Evolutionary conservation across 2,113 vertebrate species (phyloP), one percentile per base, ranked within the genome.

Genomic region (Aptenodytes forsteri): DNA sequence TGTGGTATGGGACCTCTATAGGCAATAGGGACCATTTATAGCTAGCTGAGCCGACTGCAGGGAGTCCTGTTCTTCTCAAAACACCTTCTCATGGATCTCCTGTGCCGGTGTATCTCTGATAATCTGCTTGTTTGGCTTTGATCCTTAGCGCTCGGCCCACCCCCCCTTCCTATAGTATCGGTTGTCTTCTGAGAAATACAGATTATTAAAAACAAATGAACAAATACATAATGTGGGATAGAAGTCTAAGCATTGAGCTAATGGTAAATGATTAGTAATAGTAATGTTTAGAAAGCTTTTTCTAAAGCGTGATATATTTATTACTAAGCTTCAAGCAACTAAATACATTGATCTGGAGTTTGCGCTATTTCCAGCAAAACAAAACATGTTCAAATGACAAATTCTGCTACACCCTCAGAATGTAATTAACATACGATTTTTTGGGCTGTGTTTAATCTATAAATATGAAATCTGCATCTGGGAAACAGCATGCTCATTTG

Each of bases 381-480:
- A 93, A 95, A 97, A 89, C 52, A 84, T 79, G 87, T 56, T 32
- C 70, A 50, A 96, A 89, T 86, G 84, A 89, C 75, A 96, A 87
- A 70, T 70, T 62, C 54, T 79, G 78, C 85, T 80, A 55, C 75
- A 40, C 73, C 78, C 94, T 77, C 78, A 36, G 93, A 87, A 93
- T 65, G 59, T 58, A 77, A 95, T 97, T 88, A 96, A 87, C 95
- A 93, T 88, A 58, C 0, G 61, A 93, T 93, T 97, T 94, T 87
- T 79, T 66, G 73, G 89, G 73, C 93, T 94, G 78, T 87, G 80
- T 93, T 96, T 97, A 87, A 96, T 88, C 78, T 70, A 58, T 66
- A 96, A 87, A 83, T 91, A 85, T 7, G 38, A 80, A 80, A 92
- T 76, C 72, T 95, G 94, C 90, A 95, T 91, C 86, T 97, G 89